These are phyloP conservation scores for Salvelinus fontinalis DNA, from an alignment of 2,113 vertebrate species.

Conservation along the genomic window DNA sequence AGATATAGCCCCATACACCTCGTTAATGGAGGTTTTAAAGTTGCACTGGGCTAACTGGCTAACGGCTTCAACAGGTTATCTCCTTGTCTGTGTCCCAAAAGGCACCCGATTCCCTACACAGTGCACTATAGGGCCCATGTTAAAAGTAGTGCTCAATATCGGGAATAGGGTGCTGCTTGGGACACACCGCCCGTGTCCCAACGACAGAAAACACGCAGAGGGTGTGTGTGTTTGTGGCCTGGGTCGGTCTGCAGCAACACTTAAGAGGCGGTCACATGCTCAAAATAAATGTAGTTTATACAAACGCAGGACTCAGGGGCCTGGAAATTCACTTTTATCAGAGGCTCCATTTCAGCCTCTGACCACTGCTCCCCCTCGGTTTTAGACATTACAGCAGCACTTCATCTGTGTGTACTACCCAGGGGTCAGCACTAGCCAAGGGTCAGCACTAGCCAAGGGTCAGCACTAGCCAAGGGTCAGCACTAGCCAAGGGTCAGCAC, in stretches of 20 bases:
- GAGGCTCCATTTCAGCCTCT: neutral
- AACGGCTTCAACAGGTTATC: conserved; percentile 56
- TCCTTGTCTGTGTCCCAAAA: neutral
- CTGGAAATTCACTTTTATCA: conserved; percentile 29
- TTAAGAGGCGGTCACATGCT: conserved; percentile 27
- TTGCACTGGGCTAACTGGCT: conserved; percentile 9
- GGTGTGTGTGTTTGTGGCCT: conserved; percentile 25
- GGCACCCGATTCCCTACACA: no score
- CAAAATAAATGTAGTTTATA: conserved; percentile 21
- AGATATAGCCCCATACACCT: conserved; percentile 16
- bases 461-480: no score
- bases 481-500: no score
- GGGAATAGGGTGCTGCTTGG: no score
- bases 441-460: no score
- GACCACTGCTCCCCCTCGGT: neutral
- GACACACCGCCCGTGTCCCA: neutral
- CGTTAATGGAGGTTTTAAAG: conserved; percentile 26
- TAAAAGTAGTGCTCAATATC: no score
- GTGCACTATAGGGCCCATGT: no score
- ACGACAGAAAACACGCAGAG: conserved; percentile 26
- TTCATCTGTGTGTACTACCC: no score
- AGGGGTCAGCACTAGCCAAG: no score
- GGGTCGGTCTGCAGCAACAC: conserved; percentile 25
- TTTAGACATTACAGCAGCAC: neutral
- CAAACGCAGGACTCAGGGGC: neutral